These are phyloP conservation scores for Phalacrocorax brasilianus DNA, from an alignment of 2,113 vertebrate species.

Conservation along the genomic window DNA sequence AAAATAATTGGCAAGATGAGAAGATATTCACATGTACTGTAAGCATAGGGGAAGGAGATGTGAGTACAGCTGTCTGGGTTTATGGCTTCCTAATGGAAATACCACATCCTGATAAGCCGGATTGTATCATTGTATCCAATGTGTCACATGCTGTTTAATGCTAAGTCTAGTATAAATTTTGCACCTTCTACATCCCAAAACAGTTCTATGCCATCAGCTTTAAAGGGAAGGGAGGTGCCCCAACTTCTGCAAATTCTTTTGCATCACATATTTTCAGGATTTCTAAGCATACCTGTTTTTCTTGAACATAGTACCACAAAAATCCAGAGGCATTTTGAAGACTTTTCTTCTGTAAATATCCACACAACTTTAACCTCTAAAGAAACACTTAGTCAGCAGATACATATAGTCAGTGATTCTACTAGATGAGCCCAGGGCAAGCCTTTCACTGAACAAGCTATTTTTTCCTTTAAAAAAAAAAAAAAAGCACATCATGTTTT, in stretches of 20 bases:
- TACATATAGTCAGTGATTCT: not conserved
- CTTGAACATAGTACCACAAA: not conserved
- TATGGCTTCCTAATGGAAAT: not conserved
- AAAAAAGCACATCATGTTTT: not conserved
- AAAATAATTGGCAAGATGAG: not conserved
- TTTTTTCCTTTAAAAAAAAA: not conserved
- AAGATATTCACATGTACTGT: not conserved
- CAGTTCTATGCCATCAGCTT: not conserved
- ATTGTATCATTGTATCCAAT: not conserved
- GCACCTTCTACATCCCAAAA: not conserved
- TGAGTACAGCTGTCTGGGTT: not conserved
- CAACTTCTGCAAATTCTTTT: not conserved
- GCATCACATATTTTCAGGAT: not conserved
- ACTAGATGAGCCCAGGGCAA: not conserved
- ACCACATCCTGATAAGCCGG: not conserved
- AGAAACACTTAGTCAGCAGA: not conserved
- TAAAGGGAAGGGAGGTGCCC: not conserved
- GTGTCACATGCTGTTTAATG: not conserved
- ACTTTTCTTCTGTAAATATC: not conserved
- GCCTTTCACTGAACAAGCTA: not conserved
- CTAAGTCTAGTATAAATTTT: not conserved
- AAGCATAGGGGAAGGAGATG: not conserved
- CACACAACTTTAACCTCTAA: not conserved
- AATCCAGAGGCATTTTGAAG: not conserved
- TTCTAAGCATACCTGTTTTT: not conserved